Percentiles rank a stretch among this genome's conserved stretches.
Conservation (phyloP, 1,140 invertebrate species). For the Parapsyche elsis region DNA sequence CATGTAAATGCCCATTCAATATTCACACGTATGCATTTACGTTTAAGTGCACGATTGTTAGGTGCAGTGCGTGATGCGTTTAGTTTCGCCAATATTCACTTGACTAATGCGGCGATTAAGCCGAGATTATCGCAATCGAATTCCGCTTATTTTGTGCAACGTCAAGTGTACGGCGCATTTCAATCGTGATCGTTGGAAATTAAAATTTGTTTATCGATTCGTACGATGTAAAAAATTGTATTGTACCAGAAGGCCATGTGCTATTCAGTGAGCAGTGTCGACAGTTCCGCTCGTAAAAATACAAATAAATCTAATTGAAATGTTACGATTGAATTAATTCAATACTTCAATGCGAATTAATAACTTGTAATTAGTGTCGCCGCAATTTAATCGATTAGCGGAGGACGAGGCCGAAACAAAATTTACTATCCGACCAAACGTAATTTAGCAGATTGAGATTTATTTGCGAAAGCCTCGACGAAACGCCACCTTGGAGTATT, state of each 20-base stretch:
- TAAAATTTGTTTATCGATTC: no score
- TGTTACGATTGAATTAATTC: not conserved
- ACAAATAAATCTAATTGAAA: not conserved
- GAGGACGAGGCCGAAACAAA: not conserved
- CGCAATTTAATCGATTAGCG: constrained; percentile 19
- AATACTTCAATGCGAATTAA: not conserved
- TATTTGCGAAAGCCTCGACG: constrained; percentile 5
- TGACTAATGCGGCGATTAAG: not conserved
- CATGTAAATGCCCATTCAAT: no score
- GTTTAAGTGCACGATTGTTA: no score
- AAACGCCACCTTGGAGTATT: not conserved
- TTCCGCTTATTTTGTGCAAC: no score
- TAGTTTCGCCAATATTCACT: not conserved
- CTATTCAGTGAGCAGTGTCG: not conserved
- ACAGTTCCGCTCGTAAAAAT: not conserved
- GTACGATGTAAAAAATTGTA: no score
- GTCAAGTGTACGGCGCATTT: no score
- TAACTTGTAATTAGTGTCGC: constrained; percentile 15
- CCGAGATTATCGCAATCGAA: no score
- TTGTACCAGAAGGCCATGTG: not conserved
- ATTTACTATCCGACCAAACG: constrained; percentile 19
- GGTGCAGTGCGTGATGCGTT: no score
- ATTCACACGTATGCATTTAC: no score
- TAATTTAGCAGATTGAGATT: constrained; percentile 19
- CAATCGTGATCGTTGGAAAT: no score